These are phyloP conservation scores for Cylas formicarius DNA, from an alignment of 1,140 invertebrate genomes.

Conservation along the genomic window DNA sequence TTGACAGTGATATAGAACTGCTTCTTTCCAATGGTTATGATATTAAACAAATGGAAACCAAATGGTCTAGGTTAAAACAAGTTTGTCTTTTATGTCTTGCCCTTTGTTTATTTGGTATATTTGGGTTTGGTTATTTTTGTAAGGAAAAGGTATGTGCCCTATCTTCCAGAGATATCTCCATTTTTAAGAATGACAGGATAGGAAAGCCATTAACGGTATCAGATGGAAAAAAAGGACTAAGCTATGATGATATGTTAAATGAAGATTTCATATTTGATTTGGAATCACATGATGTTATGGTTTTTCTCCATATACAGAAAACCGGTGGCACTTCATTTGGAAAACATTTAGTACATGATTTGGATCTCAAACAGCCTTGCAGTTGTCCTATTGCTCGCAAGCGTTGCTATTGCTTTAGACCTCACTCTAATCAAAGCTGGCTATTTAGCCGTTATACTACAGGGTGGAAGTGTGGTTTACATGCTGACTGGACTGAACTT, in stretches of 20 bases:
- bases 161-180: conserved; percentile 52
- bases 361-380: conserved; percentile 80
- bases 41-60: conserved; percentile 68
- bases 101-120: conserved; percentile 71
- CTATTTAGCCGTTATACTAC: conserved; percentile 97
- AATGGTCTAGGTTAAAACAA: conserved; percentile 60
- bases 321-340: conserved; percentile 93
- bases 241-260: conserved; percentile 76
- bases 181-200: conserved; percentile 48
- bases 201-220: conserved; percentile 50
- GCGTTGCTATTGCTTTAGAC: conserved; percentile 87
- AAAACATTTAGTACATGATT: conserved; percentile 86
- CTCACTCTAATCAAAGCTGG: conserved; percentile 88
- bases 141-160: conserved; percentile 75
- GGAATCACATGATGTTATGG: conserved; percentile 90
- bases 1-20: conserved; percentile 65
- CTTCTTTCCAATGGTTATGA: conserved; percentile 62
- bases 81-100: conserved; percentile 70
- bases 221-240: conserved; percentile 50
- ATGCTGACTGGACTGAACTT: conserved; percentile 97
- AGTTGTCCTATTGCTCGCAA: conserved; percentile 76
- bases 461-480: conserved; percentile 97
- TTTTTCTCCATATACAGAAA: conserved; percentile 98
- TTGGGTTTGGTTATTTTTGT: conserved; percentile 82
- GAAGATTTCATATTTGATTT: conserved; percentile 84